Base-by-base conservation (phyloP, 1,140 invertebrate genomes). In the Polypedilum pembai region DNA sequence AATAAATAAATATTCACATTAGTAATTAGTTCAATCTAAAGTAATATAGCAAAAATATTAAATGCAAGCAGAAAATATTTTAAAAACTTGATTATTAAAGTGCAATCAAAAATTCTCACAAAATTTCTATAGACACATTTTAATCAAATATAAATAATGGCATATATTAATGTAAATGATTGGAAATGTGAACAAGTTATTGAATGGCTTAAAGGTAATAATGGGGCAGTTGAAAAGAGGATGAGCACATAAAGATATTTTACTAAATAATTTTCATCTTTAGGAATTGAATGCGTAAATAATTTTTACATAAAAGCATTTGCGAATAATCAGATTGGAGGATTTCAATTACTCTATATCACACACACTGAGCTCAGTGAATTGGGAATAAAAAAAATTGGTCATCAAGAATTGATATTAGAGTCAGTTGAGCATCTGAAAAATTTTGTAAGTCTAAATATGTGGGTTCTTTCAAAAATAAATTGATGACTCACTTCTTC, bases 111-210 rank as follows among this genome's bases (percentile, higher is more conserved):
- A 33, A 33, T 33, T 33, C 24, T 33, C 24, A 5, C 24, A 33
- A 33, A 33, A 33, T 33, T 33, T 5, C 24, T 33, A 33, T 33
- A 33, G 24, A 33, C 24, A 33, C 24, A 33, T 33, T 33, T 33
- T 33, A 33, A 33, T 45, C 12, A 56, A 56, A 1, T 56, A 56
- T 4, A 56, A 18, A 33, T 76, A 76, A 93, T 92, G 91, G 91
- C 91, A 81, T 93, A 92, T 83, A 89, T 95, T 78, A 94, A 95
- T 84, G 91, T 96, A 77, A 91, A 89, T 76, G 93, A 95, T 85
- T 97, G 94, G 94, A 91, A 91, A 77, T 89, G 92, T n/a, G 92
- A 94, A 79, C 92, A 96, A 87, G 94, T 96, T 75, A 93, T 90
- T 76, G 93, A 95, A 80, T 97, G 94, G 94, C 83, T 96, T 75